Evolutionary conservation across 2,888 invertebrate species (phyloP).

Genomic region (Cyclophora albipunctata): DNA sequence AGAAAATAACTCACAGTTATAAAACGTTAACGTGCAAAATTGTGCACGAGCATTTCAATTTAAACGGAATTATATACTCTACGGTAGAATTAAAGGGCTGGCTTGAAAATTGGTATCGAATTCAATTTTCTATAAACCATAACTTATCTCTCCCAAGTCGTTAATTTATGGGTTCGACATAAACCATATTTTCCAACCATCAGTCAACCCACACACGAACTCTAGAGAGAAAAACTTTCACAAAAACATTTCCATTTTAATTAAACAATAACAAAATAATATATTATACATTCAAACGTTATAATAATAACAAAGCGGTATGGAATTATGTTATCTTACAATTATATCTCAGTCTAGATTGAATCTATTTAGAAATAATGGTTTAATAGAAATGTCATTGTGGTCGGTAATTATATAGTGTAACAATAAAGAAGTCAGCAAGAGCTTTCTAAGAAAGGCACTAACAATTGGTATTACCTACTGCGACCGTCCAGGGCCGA

Average conservation of each 20-base stretch:
- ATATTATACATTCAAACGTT: slow-evolving; percentile 6
- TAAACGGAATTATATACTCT: slow-evolving; percentile 1
- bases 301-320: slow-evolving; percentile 8
- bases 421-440: slow-evolving; percentile 53
- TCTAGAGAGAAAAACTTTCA: neutral
- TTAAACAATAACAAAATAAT: slow-evolving; percentile 1
- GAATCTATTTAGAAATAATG: slow-evolving; percentile 36
- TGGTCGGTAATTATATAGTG: slow-evolving; percentile 52
- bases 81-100: neutral
- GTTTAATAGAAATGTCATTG: slow-evolving; percentile 57
- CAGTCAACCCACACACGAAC: no score
- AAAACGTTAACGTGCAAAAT: no score
- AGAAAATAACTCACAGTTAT: slow-evolving; percentile 4
- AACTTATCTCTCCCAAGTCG: no score
- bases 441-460: slow-evolving; percentile 55
- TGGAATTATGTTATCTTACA: slow-evolving; percentile 17
- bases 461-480: slow-evolving; percentile 1
- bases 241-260: no score
- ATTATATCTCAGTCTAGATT: slow-evolving; percentile 34
- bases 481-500: neutral
- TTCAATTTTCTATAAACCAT: neutral
- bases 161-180: no score
- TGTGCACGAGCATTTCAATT: no score
- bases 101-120: neutral
- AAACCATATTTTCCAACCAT: no score